A percentile compares a stretch with the other conserved stretches of the same genome.
Evolutionary conservation across 2,113 vertebrate genomes (phyloP).

Genomic region (Trochalopteron elliotii): DNA sequence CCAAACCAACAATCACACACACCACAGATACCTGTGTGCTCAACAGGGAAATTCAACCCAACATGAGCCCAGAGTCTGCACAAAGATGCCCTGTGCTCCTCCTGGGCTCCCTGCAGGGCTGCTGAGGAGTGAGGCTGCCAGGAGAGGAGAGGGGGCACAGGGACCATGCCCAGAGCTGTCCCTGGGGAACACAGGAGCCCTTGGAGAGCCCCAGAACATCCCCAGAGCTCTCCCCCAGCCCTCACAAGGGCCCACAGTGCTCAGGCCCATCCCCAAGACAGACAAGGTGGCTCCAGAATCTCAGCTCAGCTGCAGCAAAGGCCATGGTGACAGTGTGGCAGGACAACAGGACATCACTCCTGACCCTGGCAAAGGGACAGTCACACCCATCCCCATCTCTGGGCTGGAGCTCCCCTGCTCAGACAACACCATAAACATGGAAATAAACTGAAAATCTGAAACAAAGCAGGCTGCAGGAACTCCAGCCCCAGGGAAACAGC

Average conservation of each 20-base stretch:
- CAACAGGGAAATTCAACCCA: not conserved
- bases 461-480: not conserved
- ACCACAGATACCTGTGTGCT: not conserved
- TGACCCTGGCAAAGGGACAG: rapidly evolving
- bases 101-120: not conserved
- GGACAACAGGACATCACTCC: rapidly evolving
- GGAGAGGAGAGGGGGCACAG: not conserved
- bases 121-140: not conserved
- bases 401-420: not conserved
- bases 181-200: not conserved
- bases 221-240: not conserved
- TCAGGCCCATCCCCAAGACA: not conserved
- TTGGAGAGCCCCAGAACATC: rapidly evolving
- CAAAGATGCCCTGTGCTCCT: not conserved
- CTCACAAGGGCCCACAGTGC: not conserved
- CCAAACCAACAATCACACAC: not conserved
- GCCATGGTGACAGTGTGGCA: rapidly evolving
- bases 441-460: no score
- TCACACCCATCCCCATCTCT: rapidly evolving
- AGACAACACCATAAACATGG: no score
- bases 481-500: not conserved
- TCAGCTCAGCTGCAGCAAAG: rapidly evolving
- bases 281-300: not conserved
- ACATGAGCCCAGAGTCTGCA: not conserved
- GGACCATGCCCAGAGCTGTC: rapidly evolving